Evolutionary conservation across 2,113 vertebrate genomes (phyloP).

Genomic region (Rhinoderma darwinii): DNA sequence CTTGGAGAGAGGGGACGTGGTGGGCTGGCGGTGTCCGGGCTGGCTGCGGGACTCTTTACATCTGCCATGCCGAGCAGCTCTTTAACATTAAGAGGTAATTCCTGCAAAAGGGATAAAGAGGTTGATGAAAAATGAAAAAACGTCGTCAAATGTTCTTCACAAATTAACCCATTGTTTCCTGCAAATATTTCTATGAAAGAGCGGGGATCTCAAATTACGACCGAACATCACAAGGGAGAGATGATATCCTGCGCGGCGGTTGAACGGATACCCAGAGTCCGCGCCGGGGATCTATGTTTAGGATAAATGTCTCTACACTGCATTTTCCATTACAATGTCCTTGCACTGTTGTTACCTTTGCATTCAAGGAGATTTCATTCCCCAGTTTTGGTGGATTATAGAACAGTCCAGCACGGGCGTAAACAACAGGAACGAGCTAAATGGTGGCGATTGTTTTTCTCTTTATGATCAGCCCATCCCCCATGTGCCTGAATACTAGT

Average conservation of each 20-base stretch:
- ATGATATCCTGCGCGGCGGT: constrained; percentile 5
- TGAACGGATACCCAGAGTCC: constrained; percentile 43
- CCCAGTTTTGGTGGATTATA: constrained; percentile 3
- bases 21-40: constrained; percentile 60
- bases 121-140: not conserved
- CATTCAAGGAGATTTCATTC: constrained; percentile 42
- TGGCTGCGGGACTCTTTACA: constrained; percentile 51
- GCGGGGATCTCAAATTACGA: constrained; percentile 1
- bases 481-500: too few species aligned
- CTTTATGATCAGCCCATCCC: too few species aligned
- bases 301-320: constrained; percentile 23
- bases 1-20: constrained; percentile 55
- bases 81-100: constrained; percentile 71
- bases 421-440: not conserved
- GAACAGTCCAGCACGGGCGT: not conserved
- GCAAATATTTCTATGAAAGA: not conserved
- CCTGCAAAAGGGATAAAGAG: constrained; percentile 60
- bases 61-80: constrained; percentile 69
- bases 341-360: constrained; percentile 9
- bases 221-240: not conserved
- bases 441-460: too few species aligned
- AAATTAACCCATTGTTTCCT: not conserved
- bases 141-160: not conserved
- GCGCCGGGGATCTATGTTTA: constrained; percentile 43
- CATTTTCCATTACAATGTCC: constrained; percentile 42